These are phyloP conservation scores for Diaperis boleti DNA, from an alignment of 2,888 invertebrate species.

Conservation along the genomic window DNA sequence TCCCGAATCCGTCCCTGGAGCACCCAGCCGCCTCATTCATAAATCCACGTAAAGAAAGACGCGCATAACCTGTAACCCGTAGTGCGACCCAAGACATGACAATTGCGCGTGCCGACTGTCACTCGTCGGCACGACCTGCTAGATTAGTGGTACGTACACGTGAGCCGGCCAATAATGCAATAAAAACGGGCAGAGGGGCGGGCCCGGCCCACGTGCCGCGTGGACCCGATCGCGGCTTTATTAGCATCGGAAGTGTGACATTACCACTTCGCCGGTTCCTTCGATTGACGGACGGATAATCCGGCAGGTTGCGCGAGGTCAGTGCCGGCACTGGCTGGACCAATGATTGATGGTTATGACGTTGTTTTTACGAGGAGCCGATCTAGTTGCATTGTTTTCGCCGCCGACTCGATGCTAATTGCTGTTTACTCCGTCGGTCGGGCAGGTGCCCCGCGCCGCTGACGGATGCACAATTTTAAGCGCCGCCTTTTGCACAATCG, in stretches of 20 bases:
- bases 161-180: conserved; percentile 62
- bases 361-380: conserved; percentile 60
- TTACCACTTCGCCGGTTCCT: conserved; percentile 56
- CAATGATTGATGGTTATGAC: conserved; percentile 60
- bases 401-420: conserved; percentile 49
- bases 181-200: conserved; percentile 61
- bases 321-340: conserved; percentile 53
- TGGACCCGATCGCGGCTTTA: conserved; percentile 60
- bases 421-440: conserved; percentile 44
- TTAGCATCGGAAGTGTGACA: conserved; percentile 61
- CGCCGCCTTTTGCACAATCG: conserved; percentile 38
- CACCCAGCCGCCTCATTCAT: conserved; percentile 21
- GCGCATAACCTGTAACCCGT: conserved; percentile 40
- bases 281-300: conserved; percentile 42
- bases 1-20: too few relatives aligned
- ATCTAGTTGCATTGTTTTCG: conserved; percentile 54
- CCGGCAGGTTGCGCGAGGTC: conserved; percentile 60
- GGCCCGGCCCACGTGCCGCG: conserved; percentile 54
- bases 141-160: conserved; percentile 58
- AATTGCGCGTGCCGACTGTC: conserved; percentile 59
- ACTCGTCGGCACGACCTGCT: conserved; percentile 59
- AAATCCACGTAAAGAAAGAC: conserved; percentile 15
- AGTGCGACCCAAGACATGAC: conserved; percentile 45
- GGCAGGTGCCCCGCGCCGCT: conserved; percentile 34
- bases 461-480: conserved; percentile 28